A percentile compares a stretch with the other conserved stretches of the same genome.
Evolutionary conservation across 1,140 invertebrate genomes (phyloP).

Genomic region (Lasioglossum albipes): DNA sequence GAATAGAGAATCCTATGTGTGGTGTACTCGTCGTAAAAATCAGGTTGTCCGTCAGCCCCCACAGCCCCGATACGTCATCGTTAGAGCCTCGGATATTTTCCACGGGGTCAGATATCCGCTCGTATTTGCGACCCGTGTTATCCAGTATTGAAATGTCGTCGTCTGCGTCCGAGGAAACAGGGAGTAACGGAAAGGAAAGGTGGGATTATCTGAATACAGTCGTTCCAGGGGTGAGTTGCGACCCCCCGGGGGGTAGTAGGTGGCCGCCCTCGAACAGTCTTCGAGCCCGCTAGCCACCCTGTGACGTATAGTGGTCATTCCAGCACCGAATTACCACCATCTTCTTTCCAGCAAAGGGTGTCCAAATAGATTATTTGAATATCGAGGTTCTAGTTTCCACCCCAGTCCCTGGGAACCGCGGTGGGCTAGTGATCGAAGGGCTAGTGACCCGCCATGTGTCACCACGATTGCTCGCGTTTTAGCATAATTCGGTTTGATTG

Average conservation of each 20-base stretch:
- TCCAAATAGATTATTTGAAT: slow-evolving; percentile 75
- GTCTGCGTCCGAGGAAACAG: slow-evolving; percentile 45
- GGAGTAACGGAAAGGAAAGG: slow-evolving; percentile 51
- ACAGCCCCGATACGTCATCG: slow-evolving; percentile 30
- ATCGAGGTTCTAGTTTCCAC: slow-evolving; percentile 47
- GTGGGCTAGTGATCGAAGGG: neutral
- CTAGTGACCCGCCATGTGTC: slow-evolving; percentile 32
- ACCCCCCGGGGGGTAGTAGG: slow-evolving; percentile 75
- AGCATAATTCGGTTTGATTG: slow-evolving; percentile 61
- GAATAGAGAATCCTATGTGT: too few relatives aligned
- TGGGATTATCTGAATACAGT: slow-evolving; percentile 79
- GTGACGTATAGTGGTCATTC: slow-evolving; percentile 77
- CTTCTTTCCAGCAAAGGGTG: slow-evolving; percentile 39
- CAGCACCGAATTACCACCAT: slow-evolving; percentile 66
- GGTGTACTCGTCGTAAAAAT: neutral
- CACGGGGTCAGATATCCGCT: slow-evolving; percentile 35
- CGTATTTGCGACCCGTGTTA: slow-evolving; percentile 52
- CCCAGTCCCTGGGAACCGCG: slow-evolving; percentile 38
- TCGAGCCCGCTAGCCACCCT: slow-evolving; percentile 1
- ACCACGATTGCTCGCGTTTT: slow-evolving; percentile 47
- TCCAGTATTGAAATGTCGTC: slow-evolving; percentile 75
- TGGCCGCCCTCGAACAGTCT: slow-evolving; percentile 56
- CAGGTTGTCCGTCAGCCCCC: neutral
- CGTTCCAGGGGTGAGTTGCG: slow-evolving; percentile 74
- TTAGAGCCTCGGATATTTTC: slow-evolving; percentile 34